phyloP scores from a whole-genome alignment of 2,797 vertebrate species.

The Rhinella marina region DNA sequence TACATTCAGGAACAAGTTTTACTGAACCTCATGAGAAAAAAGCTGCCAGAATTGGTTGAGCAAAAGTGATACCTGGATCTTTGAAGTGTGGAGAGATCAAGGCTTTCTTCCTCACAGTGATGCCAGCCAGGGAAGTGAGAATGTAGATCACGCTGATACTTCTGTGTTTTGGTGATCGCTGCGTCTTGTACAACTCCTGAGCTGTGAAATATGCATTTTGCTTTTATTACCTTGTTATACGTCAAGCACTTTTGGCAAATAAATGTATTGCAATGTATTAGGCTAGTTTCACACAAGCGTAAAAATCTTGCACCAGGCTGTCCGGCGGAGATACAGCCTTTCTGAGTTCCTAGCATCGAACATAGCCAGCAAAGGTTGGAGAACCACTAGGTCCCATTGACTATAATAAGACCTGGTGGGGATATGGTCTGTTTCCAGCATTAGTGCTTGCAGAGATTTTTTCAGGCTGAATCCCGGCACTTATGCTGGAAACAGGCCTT shows the following conservation, averaged over 20 bases:
- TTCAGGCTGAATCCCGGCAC: too few species aligned
- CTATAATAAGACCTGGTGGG: too few species aligned
- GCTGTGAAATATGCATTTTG: conserved; percentile 46
- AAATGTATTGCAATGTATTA: not conserved
- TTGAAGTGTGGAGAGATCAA: conserved; percentile 53
- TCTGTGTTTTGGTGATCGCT: conserved; percentile 51
- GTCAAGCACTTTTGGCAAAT: not conserved
- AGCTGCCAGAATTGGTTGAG: not conserved
- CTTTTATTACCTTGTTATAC: conserved; percentile 9
- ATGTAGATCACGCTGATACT: conserved; percentile 49
- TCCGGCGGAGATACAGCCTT: too few species aligned
- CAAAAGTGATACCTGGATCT: conserved; percentile 44
- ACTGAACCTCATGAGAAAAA: not conserved
- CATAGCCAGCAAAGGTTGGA: too few species aligned
- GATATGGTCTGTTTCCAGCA: too few species aligned
- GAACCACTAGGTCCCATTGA: too few species aligned
- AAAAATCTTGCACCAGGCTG: too few species aligned
- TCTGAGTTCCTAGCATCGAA: too few species aligned
- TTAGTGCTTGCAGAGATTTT: too few species aligned
- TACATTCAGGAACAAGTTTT: not conserved
- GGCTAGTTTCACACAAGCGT: too few species aligned
- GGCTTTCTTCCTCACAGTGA: conserved; percentile 45
- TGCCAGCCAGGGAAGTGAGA: conserved; percentile 45
- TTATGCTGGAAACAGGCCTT: too few species aligned
- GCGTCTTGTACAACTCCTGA: conserved; percentile 51